A percentile compares a stretch with the other conserved stretches of the same genome.
Evolutionary conservation across 2,113 vertebrate species (phyloP).

Genomic region (Nipponia nippon): DNA sequence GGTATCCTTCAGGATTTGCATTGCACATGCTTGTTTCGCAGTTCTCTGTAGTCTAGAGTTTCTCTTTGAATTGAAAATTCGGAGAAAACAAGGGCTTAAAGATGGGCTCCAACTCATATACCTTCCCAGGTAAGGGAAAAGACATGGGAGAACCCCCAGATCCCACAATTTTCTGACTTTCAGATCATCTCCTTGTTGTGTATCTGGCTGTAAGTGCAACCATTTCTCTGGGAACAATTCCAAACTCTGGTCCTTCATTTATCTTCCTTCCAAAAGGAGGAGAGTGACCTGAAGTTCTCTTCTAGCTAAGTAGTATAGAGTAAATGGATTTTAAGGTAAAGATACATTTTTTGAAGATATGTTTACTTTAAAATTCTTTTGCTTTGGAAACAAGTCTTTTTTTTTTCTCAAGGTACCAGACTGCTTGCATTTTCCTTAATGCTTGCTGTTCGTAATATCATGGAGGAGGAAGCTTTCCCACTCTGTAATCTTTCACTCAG

Average conservation of each 20-base stretch:
- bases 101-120: neutral
- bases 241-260: neutral
- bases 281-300: neutral
- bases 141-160: neutral
- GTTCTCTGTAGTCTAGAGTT: neutral
- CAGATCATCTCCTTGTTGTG: neutral
- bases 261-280: neutral
- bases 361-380: neutral
- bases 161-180: neutral
- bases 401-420: neutral
- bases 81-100: neutral
- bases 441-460: fast-evolving
- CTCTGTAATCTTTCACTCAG: neutral
- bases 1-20: neutral
- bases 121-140: neutral
- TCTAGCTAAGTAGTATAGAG: neutral
- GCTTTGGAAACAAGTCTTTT: neutral
- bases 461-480: neutral
- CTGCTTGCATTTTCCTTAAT: neutral
- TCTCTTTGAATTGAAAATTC: neutral
- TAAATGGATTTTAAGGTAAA: neutral
- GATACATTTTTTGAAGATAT: neutral
- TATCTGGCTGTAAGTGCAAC: neutral
- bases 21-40: neutral
- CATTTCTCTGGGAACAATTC: neutral